Evolutionary conservation across 2,113 vertebrate genomes (phyloP).

Genomic region (Caloenas nicobarica): DNA sequence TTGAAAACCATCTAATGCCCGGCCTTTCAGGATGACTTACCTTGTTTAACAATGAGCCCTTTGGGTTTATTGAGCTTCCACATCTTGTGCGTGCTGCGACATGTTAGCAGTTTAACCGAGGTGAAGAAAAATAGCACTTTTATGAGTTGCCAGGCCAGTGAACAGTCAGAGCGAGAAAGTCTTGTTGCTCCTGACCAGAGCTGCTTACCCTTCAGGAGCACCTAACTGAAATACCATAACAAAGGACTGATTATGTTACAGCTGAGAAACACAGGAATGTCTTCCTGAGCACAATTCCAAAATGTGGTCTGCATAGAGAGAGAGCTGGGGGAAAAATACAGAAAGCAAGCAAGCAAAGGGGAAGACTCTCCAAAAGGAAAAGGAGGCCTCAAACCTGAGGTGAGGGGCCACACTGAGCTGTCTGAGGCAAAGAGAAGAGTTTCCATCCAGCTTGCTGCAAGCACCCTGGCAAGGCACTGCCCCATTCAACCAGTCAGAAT

Average conservation of each 20-base stretch:
- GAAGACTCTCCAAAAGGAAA: not conserved
- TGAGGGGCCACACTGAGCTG: not conserved
- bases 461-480: not conserved
- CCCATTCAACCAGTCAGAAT: not conserved
- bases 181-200: not conserved
- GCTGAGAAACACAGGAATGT: not conserved
- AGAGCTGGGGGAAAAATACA: not conserved
- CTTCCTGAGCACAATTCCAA: not conserved
- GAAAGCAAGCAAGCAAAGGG: not conserved
- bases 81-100: not conserved
- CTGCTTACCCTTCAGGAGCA: not conserved
- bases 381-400: not conserved
- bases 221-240: not conserved
- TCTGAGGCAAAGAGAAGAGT: not conserved
- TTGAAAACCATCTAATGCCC: not conserved
- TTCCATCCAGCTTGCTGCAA: not conserved
- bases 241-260: not conserved
- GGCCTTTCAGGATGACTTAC: not conserved
- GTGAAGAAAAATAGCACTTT: constrained; percentile 19
- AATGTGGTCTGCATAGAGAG: not conserved
- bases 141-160: not conserved
- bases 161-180: not conserved
- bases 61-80: not conserved
- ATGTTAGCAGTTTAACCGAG: not conserved
- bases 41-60: not conserved